Conservation (phyloP, 2,113 vertebrate genomes). For the Eulacestoma nigropectus region DNA sequence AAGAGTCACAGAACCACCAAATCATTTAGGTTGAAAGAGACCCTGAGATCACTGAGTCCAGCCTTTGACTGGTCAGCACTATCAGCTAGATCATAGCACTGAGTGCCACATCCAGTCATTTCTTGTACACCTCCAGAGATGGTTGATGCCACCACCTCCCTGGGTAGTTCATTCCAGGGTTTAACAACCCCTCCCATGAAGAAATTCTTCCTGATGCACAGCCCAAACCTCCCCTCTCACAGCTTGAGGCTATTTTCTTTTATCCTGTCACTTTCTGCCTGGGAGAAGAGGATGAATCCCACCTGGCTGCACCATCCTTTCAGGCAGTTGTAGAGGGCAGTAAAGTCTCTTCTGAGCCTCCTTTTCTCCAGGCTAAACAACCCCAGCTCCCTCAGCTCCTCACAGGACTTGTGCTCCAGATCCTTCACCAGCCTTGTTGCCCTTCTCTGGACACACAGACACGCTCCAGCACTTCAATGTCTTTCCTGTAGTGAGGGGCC, state of each 20-base stretch:
- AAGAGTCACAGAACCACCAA: neutral
- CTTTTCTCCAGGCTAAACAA: neutral
- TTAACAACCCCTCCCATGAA: neutral
- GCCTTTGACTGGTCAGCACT: neutral
- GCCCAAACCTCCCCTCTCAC: neutral
- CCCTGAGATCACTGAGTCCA: neutral
- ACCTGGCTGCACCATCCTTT: neutral
- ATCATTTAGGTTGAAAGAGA: neutral
- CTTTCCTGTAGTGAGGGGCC: neutral
- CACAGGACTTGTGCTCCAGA: neutral
- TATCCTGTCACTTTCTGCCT: neutral
- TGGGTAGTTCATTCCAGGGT: neutral
- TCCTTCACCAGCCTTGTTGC: neutral
- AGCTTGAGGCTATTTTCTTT: neutral
- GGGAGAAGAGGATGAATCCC: fast-evolving
- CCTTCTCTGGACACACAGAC: neutral
- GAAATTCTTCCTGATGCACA: neutral
- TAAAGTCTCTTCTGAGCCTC: neutral
- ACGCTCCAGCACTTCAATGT: fast-evolving
- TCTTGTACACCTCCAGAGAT: neutral
- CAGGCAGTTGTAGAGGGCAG: neutral
- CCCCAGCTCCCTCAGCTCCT: neutral
- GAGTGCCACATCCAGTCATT: neutral
- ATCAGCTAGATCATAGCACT: neutral
- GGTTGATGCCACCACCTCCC: neutral